Percentiles rank a stretch among this genome's conserved stretches.
These are phyloP conservation scores for Leucoraja ocellata DNA, from an alignment of 2,797 vertebrate species.

Conservation along the genomic window DNA sequence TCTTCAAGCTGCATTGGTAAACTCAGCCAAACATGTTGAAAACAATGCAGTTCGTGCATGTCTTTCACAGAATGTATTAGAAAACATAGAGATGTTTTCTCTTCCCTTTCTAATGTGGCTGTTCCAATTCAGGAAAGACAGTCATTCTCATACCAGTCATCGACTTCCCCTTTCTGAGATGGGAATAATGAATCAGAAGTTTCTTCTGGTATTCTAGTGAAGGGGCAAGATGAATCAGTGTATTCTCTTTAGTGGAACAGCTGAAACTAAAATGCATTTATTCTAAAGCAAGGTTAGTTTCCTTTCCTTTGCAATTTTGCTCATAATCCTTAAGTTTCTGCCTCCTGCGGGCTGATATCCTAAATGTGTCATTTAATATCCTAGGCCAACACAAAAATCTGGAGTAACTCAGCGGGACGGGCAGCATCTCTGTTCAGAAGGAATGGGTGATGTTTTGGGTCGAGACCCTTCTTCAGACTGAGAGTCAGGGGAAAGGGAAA, in stretches of 20 bases:
- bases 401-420: too few relatives aligned
- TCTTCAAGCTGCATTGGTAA: neutral
- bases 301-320: neutral
- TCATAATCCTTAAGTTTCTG: neutral
- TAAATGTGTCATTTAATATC: neutral
- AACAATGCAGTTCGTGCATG: conserved; percentile 57
- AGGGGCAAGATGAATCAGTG: neutral
- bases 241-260: neutral
- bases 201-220: neutral
- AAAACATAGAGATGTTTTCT: conserved; percentile 70
- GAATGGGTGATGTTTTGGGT: too few relatives aligned
- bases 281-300: neutral
- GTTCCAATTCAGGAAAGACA: conserved; percentile 68
- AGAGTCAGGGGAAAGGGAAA: too few relatives aligned
- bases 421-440: too few relatives aligned
- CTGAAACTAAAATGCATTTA: neutral
- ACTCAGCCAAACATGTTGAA: conserved; percentile 45
- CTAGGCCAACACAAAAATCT: too few relatives aligned
- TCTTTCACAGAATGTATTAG: conserved; percentile 52
- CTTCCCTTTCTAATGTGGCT: conserved; percentile 63
- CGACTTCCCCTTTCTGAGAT: conserved; percentile 70
- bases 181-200: conserved; percentile 5
- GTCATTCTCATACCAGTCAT: conserved; percentile 58
- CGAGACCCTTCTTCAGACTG: too few relatives aligned
- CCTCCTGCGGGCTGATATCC: neutral